Evolutionary conservation across 2,888 invertebrate species (phyloP), one percentile per base, ranked within the genome.

Genomic region (Piscicola geometra): DNA sequence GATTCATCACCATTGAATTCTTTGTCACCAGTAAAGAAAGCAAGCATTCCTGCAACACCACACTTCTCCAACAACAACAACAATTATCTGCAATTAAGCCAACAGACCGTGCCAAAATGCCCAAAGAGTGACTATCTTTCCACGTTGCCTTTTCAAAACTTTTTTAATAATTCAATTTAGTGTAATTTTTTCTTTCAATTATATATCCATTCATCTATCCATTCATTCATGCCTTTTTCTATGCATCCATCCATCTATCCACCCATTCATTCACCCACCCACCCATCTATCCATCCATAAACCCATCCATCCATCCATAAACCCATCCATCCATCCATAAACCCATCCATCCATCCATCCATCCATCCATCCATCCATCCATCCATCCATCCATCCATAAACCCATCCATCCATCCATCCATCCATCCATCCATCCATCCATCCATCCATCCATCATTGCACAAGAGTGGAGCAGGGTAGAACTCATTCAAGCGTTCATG

Each of bases 391-490:
- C n/a, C n/a, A n/a, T n/a, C n/a, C n/a, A n/a, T n/a, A n/a, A n/a
- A n/a, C n/a, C n/a, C n/a, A n/a, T n/a, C n/a, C n/a, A n/a, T n/a
- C n/a, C n/a, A n/a, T n/a, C n/a, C n/a, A n/a, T n/a, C n/a, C n/a
- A n/a, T n/a, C n/a, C n/a, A n/a, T 30, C 64, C 64, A 3, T 21
- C 64, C n/a, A 3, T 64, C 21, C 25, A 3, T 21, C 64, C 33
- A 32, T 1, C 1, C 33, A 3, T 64, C 41, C 41, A 9, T 15
- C 41, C 41, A 9, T 15, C 41, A 5, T 15, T n/a, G 5, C 32
- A 15, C 3, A 30, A 73, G 73, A 30, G n/a, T 73, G 73, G 73
- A 73, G 25, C n/a, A 56, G 73, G 35, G 64, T 32, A 30, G 73
- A 73, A 35, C 33, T 73, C 25, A 73, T 33, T 50, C 21, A 28